Evolutionary conservation across 2,113 vertebrate genomes (phyloP).

Genomic region (Lycocorax pyrrhopterus): DNA sequence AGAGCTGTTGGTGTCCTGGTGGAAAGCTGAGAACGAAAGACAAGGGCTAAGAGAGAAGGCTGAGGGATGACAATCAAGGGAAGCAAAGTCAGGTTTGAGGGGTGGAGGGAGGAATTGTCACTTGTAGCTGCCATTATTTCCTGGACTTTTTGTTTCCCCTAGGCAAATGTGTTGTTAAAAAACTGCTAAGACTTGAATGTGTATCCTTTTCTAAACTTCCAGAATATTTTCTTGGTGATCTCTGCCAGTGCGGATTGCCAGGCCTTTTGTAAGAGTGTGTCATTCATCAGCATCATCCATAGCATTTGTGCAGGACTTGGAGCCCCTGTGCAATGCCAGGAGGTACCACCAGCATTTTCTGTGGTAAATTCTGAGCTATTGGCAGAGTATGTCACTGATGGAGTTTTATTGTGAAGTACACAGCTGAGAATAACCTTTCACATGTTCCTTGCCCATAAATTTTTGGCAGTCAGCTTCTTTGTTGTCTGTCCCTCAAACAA

Average conservation of each 20-base stretch:
- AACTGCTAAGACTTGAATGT: neutral
- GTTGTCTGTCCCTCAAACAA: neutral
- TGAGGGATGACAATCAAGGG: neutral
- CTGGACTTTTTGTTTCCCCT: neutral
- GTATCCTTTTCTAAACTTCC: neutral
- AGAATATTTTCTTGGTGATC: neutral
- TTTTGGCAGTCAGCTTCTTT: constrained; percentile 9
- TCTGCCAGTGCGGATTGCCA: neutral
- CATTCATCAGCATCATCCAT: neutral
- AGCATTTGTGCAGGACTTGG: fast-evolving
- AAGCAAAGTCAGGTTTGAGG: neutral
- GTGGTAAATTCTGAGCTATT: neutral
- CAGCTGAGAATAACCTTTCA: neutral
- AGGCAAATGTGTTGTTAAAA: neutral
- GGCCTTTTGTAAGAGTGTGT: neutral
- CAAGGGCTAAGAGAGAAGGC: neutral
- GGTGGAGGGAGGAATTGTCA: neutral
- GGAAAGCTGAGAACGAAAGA: neutral
- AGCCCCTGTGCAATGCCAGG: neutral
- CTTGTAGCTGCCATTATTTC: neutral
- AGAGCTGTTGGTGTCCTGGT: neutral
- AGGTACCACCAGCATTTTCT: neutral
- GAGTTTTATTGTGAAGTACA: neutral
- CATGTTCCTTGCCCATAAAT: neutral
- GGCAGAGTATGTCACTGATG: neutral